Conservation (phyloP, 2,888 invertebrate genomes). For the Eilema depressum region DNA sequence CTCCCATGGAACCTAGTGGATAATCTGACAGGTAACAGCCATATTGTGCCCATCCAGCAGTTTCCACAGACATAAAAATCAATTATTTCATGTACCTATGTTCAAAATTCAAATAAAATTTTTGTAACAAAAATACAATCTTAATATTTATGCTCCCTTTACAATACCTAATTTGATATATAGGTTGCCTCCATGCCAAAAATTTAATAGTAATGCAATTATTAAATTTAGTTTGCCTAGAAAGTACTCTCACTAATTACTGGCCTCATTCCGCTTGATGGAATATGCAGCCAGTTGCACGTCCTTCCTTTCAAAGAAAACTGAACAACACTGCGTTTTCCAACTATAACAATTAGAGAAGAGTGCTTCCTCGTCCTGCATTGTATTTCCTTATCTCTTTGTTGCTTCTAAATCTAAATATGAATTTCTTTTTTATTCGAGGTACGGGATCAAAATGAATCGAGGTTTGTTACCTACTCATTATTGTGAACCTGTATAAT, state of each 20-base stretch:
- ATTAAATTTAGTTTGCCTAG: constrained; percentile 33
- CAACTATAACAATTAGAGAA: constrained; percentile 1
- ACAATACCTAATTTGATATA: not conserved
- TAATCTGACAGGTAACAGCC: no score
- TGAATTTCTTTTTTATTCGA: not conserved
- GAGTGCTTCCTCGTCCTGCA: not conserved
- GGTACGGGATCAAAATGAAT: not conserved
- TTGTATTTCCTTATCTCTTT: not conserved
- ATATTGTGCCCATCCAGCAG: no score
- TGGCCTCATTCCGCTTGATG: constrained; percentile 54
- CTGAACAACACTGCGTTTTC: constrained; percentile 7
- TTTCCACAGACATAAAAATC: no score
- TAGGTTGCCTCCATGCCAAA: not conserved
- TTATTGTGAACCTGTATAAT: not conserved
- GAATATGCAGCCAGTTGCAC: constrained; percentile 57
- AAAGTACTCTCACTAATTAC: constrained; percentile 57
- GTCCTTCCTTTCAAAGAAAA: constrained; percentile 29
- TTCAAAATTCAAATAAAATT: no score
- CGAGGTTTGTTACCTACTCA: not conserved
- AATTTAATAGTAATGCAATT: not conserved
- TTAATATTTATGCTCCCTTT: not conserved
- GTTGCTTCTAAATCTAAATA: not conserved
- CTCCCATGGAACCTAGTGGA: no score
- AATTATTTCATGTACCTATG: no score
- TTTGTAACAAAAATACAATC: no score